Evolutionary conservation across 2,888 invertebrate genomes (phyloP), one percentile per base, ranked within the genome.

Genomic region (Biston betularia): DNA sequence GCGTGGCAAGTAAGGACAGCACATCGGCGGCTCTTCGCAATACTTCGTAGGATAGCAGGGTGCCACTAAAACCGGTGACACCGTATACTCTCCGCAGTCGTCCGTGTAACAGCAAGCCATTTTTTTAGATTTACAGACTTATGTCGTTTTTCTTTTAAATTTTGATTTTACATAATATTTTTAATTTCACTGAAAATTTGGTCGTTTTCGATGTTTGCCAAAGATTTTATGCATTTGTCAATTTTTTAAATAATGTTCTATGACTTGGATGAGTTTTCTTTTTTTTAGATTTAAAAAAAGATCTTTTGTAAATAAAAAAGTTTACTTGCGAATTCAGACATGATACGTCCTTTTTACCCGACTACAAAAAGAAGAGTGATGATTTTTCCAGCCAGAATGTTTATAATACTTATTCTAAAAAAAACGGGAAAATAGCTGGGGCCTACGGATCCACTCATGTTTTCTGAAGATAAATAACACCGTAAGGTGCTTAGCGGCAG

Each of bases 91-190:
- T 24, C 81, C 84, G 67, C 87, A 86, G 4, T 84, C 83, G 9
- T 80, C 81, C 7, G 75, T 61, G 69, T 81, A 86, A 63, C 86
- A 89, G 72, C 82, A 85, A 53, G 86, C 85, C 92, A 92, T 92
- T 74, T 83, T 85, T 82, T 71, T 66, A 60, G 71, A 77, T 78
- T 85, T 79, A 69, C 33, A 33, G 61, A 69, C 63, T 76, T 68
- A 24, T 55, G 62, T n/a, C 7, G 46, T 55, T 5, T 62, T 66
- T 66, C 45, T 59, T 58, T 49, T 68, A 75, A 75, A 74, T 77
- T 70, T 68, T 65, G 63, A 70, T 70, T 79, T 75, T 67, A 73
- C 77, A 61, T 49, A 70, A 73, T 75, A 81, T 81, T 83, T 80
- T 77, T 63, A 62, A 56, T 33, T 60, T 58, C 63, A 71, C 59